Base-by-base conservation (phyloP, 2,888 invertebrate genomes). In the Augochlorella aurata region DNA sequence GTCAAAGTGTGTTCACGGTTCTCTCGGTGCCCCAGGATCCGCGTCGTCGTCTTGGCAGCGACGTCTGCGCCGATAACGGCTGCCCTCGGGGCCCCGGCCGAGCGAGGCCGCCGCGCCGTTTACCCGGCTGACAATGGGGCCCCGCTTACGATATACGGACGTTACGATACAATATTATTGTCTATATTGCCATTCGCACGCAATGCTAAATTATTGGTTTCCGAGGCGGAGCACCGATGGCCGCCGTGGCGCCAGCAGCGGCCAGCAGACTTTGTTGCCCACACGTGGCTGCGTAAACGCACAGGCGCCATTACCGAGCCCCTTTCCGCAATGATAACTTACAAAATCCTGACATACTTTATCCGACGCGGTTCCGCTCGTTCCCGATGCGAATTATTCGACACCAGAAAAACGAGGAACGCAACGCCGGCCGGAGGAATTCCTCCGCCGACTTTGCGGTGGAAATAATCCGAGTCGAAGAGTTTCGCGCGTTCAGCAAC, bases 161-260 rank as follows among this genome's bases (percentile, higher is more conserved):
- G 81, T 80, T 81, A 70, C 74, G 61, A 68, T 67, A 72, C 79
- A 74, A 82, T 85, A 86, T 86, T 85, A 83, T 85, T 86, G 86
- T 87, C 86, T 86, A 70, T 83, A 82, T 83, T 86, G 81, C 80
- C 79, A 79, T 83, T 84, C 47, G 72, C 83, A 76, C 69, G 80
- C 77, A 77, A 74, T 67, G 61, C 77, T 86, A 85, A 86, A 82
- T 83, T 86, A 88, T 86, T 74, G 83, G 81, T 80, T 80, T 74
- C 73, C 77, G 52, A 79, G 83, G 83, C 61, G 72, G 77, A 87
- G 38, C 38, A 83, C 86, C 38, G 83, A 85, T 80, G 87, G 79
- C 65, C 78, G 68, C 71, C 77, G 47, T 85, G 87, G 87, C 87
- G 87, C 87, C 87, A 84, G 75, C 50, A 38, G 7, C 14, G 21